Evolutionary conservation across 2,888 invertebrate species (phyloP).

Genomic region (Heliconius ethilla): DNA sequence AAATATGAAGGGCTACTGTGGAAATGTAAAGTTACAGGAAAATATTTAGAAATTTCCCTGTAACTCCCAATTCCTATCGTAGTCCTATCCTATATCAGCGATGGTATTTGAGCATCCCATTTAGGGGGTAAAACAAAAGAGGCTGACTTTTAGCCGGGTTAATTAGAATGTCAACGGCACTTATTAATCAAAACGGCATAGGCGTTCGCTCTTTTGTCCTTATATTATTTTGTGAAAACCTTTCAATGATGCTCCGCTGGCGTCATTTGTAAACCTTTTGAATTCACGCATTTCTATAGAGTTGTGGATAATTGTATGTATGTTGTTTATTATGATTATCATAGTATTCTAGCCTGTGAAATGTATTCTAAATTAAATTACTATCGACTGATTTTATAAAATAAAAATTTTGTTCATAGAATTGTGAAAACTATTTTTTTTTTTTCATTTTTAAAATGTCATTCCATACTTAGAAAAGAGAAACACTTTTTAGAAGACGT

Average conservation of each 20-base stretch:
- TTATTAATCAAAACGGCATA: slow-evolving; percentile 73
- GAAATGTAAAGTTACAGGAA: background rate
- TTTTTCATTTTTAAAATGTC: background rate
- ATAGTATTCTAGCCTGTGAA: background rate
- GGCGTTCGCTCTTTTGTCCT: slow-evolving; percentile 45
- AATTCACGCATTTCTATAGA: slow-evolving; percentile 35
- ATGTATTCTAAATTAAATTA: background rate
- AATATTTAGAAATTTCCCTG: background rate
- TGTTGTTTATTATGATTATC: background rate
- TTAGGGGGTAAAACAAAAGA: slow-evolving; percentile 65
- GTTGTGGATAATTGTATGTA: background rate
- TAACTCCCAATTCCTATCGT: slow-evolving; percentile 29
- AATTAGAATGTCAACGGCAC: slow-evolving; percentile 79
- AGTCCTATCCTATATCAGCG: slow-evolving; percentile 44
- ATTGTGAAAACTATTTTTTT: background rate
- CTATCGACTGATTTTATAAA: background rate
- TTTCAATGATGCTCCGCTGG: slow-evolving; percentile 39
- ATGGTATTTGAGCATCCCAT: slow-evolving; percentile 62
- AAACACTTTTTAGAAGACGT: background rate
- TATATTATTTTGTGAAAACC: slow-evolving; percentile 45
- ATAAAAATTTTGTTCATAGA: background rate
- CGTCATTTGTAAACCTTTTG: slow-evolving; percentile 44
- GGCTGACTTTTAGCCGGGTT: slow-evolving; percentile 74
- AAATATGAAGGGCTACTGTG: too few species aligned
- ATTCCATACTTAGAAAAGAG: too few species aligned